phyloP scores from a whole-genome alignment of 2,888 invertebrate species.

The Drosophila limbata region DNA sequence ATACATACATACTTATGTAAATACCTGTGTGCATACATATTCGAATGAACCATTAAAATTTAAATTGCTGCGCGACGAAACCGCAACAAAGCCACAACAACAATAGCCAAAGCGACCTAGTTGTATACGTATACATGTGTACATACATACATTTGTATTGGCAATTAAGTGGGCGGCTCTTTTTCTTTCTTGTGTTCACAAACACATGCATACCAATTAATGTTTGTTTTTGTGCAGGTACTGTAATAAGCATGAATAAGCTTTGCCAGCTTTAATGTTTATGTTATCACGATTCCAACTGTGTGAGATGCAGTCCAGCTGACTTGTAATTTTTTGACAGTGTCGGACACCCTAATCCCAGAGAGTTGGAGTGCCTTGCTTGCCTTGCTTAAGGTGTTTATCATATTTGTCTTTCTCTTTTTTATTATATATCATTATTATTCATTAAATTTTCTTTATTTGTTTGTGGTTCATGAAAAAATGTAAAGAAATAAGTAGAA shows the following conservation, averaged over 20 bases:
- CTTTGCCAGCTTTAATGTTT: constrained; percentile 13
- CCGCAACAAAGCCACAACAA: constrained; percentile 22
- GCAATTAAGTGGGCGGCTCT: constrained; percentile 29
- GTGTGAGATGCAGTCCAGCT: constrained; percentile 22
- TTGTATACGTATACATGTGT: background rate
- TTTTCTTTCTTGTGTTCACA: constrained; percentile 1
- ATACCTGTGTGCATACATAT: background rate
- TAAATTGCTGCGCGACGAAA: constrained; percentile 28
- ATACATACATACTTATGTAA: background rate
- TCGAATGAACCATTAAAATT: constrained; percentile 21
- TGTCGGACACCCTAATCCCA: background rate
- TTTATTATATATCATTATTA: too few relatives aligned
- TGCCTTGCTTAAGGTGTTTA: too few relatives aligned
- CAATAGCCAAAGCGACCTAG: constrained; percentile 21
- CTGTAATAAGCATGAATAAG: background rate
- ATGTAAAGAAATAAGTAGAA: too few relatives aligned
- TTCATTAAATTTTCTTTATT: too few relatives aligned
- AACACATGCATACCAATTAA: constrained; percentile 9
- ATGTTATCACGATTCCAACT: constrained; percentile 15
- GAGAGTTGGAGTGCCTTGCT: too few relatives aligned
- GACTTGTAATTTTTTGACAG: constrained; percentile 4
- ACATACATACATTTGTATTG: background rate
- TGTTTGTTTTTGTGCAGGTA: background rate
- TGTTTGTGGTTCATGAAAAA: too few relatives aligned
- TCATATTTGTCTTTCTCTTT: too few relatives aligned